A percentile compares a stretch with the other conserved stretches of the same genome.
Evolutionary conservation across 2,888 invertebrate genomes (phyloP).

Genomic region (Drosophila ochracea): DNA sequence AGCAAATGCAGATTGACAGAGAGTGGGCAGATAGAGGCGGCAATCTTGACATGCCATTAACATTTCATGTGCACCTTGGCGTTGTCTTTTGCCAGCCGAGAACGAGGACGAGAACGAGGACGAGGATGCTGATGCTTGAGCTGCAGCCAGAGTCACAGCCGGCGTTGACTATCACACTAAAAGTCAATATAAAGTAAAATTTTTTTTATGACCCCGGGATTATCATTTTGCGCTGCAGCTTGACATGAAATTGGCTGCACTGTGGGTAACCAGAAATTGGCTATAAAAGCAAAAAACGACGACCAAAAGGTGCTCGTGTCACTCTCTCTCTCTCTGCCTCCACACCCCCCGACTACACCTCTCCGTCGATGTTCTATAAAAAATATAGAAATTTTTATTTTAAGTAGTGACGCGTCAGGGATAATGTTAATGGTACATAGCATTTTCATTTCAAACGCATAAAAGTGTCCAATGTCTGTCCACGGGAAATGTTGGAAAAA

Average conservation of each 20-base stretch:
- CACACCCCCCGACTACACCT: neutral
- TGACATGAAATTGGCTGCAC: slow-evolving; percentile 79
- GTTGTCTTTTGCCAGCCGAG: slow-evolving; percentile 56
- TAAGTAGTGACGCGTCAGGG: slow-evolving; percentile 81
- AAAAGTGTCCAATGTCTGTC: slow-evolving; percentile 69
- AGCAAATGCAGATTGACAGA: slow-evolving; percentile 31
- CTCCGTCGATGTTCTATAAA: slow-evolving; percentile 53
- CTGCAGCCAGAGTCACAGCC: slow-evolving; percentile 32
- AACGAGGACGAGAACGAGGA: neutral
- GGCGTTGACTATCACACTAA: slow-evolving; percentile 75
- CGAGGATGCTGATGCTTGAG: slow-evolving; percentile 1
- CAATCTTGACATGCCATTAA: slow-evolving; percentile 80
- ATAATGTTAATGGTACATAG: slow-evolving; percentile 82
- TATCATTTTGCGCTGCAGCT: slow-evolving; percentile 79
- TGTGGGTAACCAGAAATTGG: slow-evolving; percentile 80
- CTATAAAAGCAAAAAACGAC: slow-evolving; percentile 71
- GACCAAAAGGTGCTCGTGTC: slow-evolving; percentile 69
- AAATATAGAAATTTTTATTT: slow-evolving; percentile 79
- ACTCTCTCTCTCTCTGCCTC: slow-evolving; percentile 11
- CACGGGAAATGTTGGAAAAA: slow-evolving; percentile 55
- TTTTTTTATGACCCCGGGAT: slow-evolving; percentile 80
- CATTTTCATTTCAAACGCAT: slow-evolving; percentile 80
- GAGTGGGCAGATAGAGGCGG: slow-evolving; percentile 37
- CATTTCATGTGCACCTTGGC: slow-evolving; percentile 79
- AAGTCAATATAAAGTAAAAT: slow-evolving; percentile 81